Percentiles rank a stretch among this genome's conserved stretches.
phyloP scores from a whole-genome alignment of 2,888 invertebrate species.

The Dysmachus trigonus region DNA sequence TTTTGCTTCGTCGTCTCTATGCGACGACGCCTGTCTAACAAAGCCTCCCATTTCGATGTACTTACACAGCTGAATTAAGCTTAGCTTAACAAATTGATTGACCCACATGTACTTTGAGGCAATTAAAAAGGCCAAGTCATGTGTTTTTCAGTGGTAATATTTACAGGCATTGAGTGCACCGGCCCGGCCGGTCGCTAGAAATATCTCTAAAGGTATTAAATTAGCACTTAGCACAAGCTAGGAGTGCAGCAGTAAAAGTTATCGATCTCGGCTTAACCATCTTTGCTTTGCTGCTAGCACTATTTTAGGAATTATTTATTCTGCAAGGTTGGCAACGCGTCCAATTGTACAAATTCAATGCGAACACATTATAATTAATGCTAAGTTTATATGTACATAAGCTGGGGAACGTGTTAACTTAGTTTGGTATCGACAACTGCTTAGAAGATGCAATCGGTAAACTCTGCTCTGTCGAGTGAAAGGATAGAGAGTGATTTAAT shows the following conservation, averaged over 20 bases:
- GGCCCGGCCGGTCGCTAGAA: not conserved
- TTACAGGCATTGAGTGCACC: not conserved
- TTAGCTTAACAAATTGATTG: constrained; percentile 24
- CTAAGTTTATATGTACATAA: constrained; percentile 15
- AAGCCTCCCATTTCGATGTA: not conserved
- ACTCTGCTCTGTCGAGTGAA: not conserved
- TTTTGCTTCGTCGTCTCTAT: not conserved
- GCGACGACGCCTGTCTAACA: not conserved
- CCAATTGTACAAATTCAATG: not conserved
- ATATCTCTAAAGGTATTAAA: not conserved
- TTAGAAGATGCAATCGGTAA: not conserved
- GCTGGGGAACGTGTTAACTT: not conserved
- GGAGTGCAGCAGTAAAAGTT: not conserved
- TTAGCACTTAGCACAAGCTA: not conserved
- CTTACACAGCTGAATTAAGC: not conserved
- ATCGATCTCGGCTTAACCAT: not conserved
- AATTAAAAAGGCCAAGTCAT: constrained; percentile 10
- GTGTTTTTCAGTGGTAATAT: not conserved
- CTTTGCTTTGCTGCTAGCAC: not conserved
- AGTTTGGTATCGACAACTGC: not conserved
- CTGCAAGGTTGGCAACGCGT: constrained; percentile 7
- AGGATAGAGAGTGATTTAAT: not conserved
- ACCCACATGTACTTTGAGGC: constrained; percentile 2
- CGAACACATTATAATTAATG: not conserved
- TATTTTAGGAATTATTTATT: constrained; percentile 17